Conservation (phyloP, 2,113 vertebrate species). For the Etheostoma cragini region DNA sequence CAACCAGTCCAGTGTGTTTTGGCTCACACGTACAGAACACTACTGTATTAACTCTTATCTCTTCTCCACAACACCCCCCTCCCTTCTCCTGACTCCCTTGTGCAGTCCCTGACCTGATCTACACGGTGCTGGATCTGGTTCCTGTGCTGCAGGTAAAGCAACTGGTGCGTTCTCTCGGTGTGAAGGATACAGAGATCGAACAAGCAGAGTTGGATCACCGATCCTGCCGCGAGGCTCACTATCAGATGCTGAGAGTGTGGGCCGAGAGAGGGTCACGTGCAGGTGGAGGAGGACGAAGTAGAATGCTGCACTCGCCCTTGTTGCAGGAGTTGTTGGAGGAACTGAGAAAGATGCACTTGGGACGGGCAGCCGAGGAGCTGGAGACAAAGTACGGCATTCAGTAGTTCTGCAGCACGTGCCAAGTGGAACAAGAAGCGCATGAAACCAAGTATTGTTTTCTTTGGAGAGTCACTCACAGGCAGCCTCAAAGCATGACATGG, state of each 20-base stretch:
- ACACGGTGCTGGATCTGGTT: conserved; percentile 79
- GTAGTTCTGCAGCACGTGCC: conserved; percentile 20
- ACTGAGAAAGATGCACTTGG: conserved; percentile 77
- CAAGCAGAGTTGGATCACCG: conserved; percentile 78
- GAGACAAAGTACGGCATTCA: conserved; percentile 74
- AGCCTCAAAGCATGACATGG: neutral
- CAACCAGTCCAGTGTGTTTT: conserved; percentile 3
- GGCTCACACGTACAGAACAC: conserved; percentile 20
- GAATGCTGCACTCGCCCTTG: conserved; percentile 53
- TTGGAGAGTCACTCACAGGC: conserved; percentile 7
- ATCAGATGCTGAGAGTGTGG: conserved; percentile 84
- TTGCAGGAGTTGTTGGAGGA: conserved; percentile 71
- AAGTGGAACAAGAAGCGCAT: conserved; percentile 27
- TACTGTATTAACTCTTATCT: conserved; percentile 33
- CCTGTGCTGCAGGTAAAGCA: conserved; percentile 79
- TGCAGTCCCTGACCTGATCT: conserved; percentile 80
- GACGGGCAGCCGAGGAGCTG: conserved; percentile 75
- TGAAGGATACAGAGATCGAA: conserved; percentile 81
- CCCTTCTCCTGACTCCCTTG: neutral
- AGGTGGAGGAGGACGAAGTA: conserved; percentile 28
- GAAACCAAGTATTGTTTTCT: conserved; percentile 64
- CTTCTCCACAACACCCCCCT: neutral
- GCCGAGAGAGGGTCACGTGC: conserved; percentile 40
- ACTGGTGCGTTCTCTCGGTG: conserved; percentile 79
- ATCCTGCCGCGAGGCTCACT: conserved; percentile 77